Conservation (phyloP, 2,113 vertebrate genomes). For the Clarias gariepinus region DNA sequence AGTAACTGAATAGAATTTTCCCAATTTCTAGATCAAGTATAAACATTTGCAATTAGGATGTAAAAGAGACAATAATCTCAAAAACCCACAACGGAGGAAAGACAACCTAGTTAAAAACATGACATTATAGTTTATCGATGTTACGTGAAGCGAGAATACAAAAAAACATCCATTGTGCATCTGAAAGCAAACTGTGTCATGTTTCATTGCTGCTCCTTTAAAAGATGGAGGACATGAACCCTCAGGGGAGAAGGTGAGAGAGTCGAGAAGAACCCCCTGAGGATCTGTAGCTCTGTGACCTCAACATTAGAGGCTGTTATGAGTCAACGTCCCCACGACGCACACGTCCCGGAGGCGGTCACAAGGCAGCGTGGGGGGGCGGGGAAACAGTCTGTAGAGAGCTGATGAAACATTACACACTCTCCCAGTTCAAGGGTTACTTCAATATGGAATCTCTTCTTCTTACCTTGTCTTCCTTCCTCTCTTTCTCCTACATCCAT, state of each 20-base stretch:
- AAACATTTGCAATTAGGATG: too few species aligned
- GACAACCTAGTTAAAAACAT: background rate
- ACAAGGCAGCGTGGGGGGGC: background rate
- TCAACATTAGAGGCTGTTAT: background rate
- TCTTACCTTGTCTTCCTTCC: background rate
- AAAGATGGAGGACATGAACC: background rate
- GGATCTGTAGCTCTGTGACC: background rate
- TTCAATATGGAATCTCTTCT: background rate
- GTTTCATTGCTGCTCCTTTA: background rate
- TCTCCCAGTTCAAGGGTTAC: background rate
- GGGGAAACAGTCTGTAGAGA: background rate
- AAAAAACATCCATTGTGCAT: background rate
- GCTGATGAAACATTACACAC: background rate
- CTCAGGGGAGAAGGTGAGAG: background rate
- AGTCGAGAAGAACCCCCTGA: background rate
- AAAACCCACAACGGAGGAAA: background rate
- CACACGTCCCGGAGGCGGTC: background rate
- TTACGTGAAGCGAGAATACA: background rate
- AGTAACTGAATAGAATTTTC: too few species aligned
- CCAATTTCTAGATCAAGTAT: too few species aligned
- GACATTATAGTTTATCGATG: background rate
- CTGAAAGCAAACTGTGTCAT: background rate
- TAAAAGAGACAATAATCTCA: background rate
- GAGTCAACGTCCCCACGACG: background rate
- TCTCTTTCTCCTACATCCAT: background rate